Base-by-base conservation (phyloP, 2,113 vertebrate genomes). In the Catharus fuscescens region DNA sequence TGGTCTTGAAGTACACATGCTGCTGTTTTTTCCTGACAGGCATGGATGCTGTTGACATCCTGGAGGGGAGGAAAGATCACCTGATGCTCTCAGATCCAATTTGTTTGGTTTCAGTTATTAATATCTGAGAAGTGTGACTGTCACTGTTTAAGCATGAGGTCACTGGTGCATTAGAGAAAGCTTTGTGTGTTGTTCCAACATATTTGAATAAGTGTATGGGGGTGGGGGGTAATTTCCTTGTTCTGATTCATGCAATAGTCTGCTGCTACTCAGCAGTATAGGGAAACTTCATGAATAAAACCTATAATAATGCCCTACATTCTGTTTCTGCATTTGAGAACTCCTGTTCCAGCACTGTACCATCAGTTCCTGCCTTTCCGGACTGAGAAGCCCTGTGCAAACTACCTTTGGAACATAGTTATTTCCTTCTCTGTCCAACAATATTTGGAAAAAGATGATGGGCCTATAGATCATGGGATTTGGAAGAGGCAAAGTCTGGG, bases 361-460 rank as follows among this genome's bases (percentile, higher is more conserved):
- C 7, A 16, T 53, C 0, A 2, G 13, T 48, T 91, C 28, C 34
- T 69, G 4, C 38, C 44, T 80, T 60, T 87, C 40, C 38, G 40
- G 32, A 48, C 26, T 48, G 32, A 64, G 64, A 65, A 87, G 18
- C 13, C 21, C 38, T 81, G 18, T 59, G 26, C 18, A 32, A 52
- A 3, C 18, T 67, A 13, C 57, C 9, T 82, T 74, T 45, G 53
- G 44, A 26, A 67, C 0, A 0, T 9, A 50, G 32, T 38, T 0
- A 11, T 81, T 34, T 67, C 44, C 25, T 62, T 20, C 19, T 67
- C 29, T 82, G 57, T 53, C 29, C 18, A 69, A 9, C 9, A 91
- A 7, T 64, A 52, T 71, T 64, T 80, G 59, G 34, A 64, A 71
- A 91, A 88, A 31, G 8, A 9, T 62, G 10, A 25, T 53, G 45